A percentile compares a stretch with the other conserved stretches of the same genome.
Evolutionary conservation across 2,888 invertebrate genomes (phyloP).

Genomic region (Caenorhabditis imperialis): DNA sequence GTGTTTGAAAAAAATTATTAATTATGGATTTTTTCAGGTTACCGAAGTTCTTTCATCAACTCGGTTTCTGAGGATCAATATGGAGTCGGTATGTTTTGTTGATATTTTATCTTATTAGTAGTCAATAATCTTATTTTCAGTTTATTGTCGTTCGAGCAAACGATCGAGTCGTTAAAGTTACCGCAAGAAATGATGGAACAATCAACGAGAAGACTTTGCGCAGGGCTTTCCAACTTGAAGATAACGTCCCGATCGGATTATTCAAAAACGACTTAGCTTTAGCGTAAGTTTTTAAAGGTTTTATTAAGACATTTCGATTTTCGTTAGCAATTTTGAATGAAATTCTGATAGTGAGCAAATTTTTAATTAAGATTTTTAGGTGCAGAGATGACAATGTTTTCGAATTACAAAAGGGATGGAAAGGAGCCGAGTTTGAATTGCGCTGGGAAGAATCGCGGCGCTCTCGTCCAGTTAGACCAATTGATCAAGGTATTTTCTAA

Average conservation of each 20-base stretch:
- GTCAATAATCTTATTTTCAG: slow-evolving; percentile 54
- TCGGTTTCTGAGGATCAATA: slow-evolving; percentile 26
- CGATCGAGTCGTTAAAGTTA: slow-evolving; percentile 43
- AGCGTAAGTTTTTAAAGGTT: slow-evolving; percentile 50
- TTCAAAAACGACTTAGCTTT: slow-evolving; percentile 46
- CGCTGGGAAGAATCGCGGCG: slow-evolving; percentile 52
- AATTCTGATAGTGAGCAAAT: slow-evolving; percentile 58
- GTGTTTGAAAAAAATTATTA: slow-evolving; percentile 28
- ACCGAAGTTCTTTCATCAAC: slow-evolving; percentile 15
- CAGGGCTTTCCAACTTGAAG: slow-evolving; percentile 49
- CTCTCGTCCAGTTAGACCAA: slow-evolving; percentile 39
- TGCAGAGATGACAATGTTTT: slow-evolving; percentile 42
- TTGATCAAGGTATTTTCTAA: slow-evolving; percentile 41
- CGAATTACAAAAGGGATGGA: slow-evolving; percentile 48
- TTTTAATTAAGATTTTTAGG: slow-evolving; percentile 48
- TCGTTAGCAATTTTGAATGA: slow-evolving; percentile 58
- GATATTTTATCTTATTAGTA: slow-evolving; percentile 56
- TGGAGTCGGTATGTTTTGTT: slow-evolving; percentile 47
- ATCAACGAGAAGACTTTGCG: slow-evolving; percentile 42
- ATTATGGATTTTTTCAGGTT: slow-evolving; percentile 29
- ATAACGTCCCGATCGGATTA: slow-evolving; percentile 50
- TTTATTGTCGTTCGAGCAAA: slow-evolving; percentile 49
- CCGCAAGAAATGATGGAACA: slow-evolving; percentile 46
- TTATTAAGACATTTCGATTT: slow-evolving; percentile 53
- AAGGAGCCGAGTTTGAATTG: slow-evolving; percentile 53